Conservation (phyloP, 2,797 vertebrate species). For the Cyclopterus lumpus region DNA sequence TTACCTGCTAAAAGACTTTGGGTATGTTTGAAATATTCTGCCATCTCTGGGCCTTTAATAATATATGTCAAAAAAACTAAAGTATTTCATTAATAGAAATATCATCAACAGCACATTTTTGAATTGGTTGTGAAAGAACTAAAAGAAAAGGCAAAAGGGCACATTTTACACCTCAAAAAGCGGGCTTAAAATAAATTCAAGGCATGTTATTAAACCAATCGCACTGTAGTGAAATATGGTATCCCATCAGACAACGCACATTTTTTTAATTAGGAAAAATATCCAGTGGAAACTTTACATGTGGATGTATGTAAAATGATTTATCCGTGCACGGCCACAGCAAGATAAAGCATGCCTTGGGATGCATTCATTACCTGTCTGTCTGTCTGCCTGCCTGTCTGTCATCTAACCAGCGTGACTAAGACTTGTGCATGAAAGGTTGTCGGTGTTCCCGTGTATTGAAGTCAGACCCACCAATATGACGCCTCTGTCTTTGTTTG, state of each 20-base stretch:
- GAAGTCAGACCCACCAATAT: conserved; percentile 27
- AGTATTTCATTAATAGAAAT: background rate
- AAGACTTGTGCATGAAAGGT: background rate
- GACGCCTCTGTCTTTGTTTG: background rate
- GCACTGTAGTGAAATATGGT: background rate
- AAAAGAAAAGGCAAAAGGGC: background rate
- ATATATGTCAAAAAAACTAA: background rate
- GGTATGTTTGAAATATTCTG: background rate
- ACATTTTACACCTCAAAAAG: background rate
- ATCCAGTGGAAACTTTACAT: background rate
- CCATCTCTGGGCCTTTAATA: background rate
- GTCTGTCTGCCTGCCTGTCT: too few species aligned
- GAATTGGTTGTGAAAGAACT: background rate
- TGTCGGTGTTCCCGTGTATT: background rate
- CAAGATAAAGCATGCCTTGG: too few species aligned
- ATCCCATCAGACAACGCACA: background rate
- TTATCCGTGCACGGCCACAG: too few species aligned
- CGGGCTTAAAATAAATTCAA: background rate
- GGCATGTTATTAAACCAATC: background rate
- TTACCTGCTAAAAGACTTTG: background rate
- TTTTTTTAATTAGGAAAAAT: too few species aligned
- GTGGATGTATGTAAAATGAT: too few species aligned
- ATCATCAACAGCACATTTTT: background rate
- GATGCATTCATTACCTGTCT: too few species aligned
- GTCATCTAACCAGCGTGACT: background rate